phyloP scores from a whole-genome alignment of 2,888 invertebrate genomes.

The Cetonia aurata region DNA sequence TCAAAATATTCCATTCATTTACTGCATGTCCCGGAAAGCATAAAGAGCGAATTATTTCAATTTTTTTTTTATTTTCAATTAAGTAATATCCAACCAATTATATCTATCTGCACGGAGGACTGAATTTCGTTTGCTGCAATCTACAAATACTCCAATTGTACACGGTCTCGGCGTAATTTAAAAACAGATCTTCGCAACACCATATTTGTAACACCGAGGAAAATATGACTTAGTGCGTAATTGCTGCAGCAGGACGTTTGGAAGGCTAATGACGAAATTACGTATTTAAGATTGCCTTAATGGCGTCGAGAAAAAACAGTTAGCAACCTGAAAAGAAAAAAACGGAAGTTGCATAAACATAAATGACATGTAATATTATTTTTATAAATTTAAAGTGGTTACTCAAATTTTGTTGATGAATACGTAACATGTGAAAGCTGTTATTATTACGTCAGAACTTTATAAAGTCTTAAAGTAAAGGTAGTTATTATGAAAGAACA shows the following conservation, averaged over 20 bases:
- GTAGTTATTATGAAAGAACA: too few relatives aligned
- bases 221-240: slow-evolving; percentile 7
- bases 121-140: slow-evolving; percentile 19
- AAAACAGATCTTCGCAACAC: not conserved
- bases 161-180: slow-evolving; percentile 8
- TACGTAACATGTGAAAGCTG: not conserved
- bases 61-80: slow-evolving; percentile 11
- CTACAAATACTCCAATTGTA: slow-evolving; percentile 27
- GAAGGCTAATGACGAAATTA: slow-evolving; percentile 24
- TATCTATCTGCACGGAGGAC: slow-evolving; percentile 15
- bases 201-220: not conserved
- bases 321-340: not conserved
- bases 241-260: slow-evolving; percentile 4
- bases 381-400: too few relatives aligned
- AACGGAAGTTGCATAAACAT: not conserved
- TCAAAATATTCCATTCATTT: too few relatives aligned
- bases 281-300: slow-evolving; percentile 7
- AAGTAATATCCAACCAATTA: slow-evolving; percentile 15
- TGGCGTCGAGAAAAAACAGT: not conserved
- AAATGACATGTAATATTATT: not conserved
- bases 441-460: not conserved
- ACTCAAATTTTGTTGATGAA: too few relatives aligned
- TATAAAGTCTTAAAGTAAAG: too few relatives aligned
- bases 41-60: not conserved
- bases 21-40: too few relatives aligned